Percentiles rank a stretch among this genome's conserved stretches.
Evolutionary conservation across 2,888 invertebrate species (phyloP).

Genomic region (Lasioglossum vierecki): DNA sequence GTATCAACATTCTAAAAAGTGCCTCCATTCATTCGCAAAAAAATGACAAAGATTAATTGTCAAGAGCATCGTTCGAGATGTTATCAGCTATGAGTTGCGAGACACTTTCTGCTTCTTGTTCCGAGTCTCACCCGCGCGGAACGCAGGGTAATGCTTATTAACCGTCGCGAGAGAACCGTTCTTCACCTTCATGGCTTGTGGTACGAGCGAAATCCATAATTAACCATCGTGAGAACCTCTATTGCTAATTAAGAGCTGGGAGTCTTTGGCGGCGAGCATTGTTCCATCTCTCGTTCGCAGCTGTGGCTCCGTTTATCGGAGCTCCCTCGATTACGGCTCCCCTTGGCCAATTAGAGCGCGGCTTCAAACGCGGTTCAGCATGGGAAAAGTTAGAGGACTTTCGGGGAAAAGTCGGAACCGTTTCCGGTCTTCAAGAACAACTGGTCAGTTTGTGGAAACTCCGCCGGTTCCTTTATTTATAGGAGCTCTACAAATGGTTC

Average conservation of each 20-base stretch:
- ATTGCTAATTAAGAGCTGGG: conserved; percentile 18
- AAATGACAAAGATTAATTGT: neutral
- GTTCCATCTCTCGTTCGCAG: neutral
- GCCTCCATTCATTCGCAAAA: neutral
- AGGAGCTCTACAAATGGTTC: neutral
- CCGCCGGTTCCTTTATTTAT: neutral
- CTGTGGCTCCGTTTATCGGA: neutral
- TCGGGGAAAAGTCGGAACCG: neutral
- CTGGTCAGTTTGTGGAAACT: neutral
- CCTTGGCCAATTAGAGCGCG: conserved; percentile 14
- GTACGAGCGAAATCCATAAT: conserved; percentile 23
- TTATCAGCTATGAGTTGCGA: neutral
- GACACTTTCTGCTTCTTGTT: neutral
- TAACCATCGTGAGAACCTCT: conserved; percentile 20
- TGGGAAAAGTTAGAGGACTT: neutral
- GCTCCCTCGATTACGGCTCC: neutral
- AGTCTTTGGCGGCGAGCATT: neutral
- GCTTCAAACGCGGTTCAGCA: neutral
- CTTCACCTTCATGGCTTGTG: neutral
- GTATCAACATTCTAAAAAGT: neutral
- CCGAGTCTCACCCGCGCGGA: neutral
- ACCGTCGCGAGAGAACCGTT: neutral
- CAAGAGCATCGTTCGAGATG: neutral
- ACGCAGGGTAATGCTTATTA: neutral
- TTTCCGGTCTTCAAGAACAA: neutral